These are phyloP conservation scores for Bilobella aurantiaca DNA, from an alignment of 1,140 invertebrate species.

Conservation along the genomic window DNA sequence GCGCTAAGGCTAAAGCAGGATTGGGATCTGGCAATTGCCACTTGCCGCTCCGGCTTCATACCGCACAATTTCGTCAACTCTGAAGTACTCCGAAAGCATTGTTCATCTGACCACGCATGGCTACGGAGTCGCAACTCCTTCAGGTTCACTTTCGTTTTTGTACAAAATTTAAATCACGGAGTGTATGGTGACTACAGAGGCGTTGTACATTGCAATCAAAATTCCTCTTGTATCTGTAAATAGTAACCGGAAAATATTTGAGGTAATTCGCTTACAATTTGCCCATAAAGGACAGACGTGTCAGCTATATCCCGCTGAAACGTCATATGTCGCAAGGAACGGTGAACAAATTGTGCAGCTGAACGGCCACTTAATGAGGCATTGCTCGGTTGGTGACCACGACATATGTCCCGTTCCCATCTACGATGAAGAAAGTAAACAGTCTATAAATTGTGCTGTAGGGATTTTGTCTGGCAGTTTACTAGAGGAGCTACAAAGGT, in stretches of 20 bases:
- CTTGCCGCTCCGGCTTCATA: background rate
- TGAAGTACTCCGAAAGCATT: background rate
- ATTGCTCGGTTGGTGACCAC: background rate
- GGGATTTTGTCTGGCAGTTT: background rate
- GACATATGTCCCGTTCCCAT: background rate
- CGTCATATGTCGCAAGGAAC: background rate
- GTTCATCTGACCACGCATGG: background rate
- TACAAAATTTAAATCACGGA: background rate
- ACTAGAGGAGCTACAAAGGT: background rate
- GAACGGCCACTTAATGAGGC: background rate
- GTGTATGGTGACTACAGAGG: background rate
- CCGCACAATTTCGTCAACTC: background rate
- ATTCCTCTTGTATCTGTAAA: background rate
- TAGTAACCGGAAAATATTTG: background rate
- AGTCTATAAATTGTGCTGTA: background rate
- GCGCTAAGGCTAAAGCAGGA: background rate
- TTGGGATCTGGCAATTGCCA: background rate
- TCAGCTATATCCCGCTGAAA: background rate
- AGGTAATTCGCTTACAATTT: background rate
- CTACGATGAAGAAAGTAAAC: background rate
- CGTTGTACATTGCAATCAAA: background rate
- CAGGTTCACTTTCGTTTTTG: background rate
- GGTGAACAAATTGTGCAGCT: background rate
- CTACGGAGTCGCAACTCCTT: background rate
- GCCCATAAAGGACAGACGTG: background rate